phyloP scores from a whole-genome alignment of 2,888 invertebrate genomes.

The Sarcophaga rosellei region DNA sequence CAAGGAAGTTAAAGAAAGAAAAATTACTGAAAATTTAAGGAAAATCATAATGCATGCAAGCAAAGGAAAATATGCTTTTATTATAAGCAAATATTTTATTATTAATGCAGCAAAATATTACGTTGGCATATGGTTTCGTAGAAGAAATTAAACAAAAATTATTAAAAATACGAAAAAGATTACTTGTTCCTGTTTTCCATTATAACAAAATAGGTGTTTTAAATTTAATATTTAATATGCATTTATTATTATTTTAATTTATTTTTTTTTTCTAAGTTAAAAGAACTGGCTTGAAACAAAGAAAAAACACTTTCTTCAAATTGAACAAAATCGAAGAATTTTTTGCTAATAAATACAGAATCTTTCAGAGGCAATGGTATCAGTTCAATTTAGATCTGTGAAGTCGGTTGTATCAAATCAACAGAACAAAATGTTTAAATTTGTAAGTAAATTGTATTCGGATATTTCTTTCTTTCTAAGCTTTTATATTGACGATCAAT shows the following conservation, averaged over 20 bases:
- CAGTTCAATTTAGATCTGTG: neutral
- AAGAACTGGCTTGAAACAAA: too few relatives aligned
- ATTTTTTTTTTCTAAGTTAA: too few relatives aligned
- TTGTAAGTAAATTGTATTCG: constrained; percentile 65
- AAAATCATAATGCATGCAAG: too few relatives aligned
- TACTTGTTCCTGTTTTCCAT: too few relatives aligned
- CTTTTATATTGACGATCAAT: neutral
- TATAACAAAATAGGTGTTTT: too few relatives aligned
- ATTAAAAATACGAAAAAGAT: neutral
- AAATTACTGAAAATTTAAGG: neutral
- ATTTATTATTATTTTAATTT: too few relatives aligned
- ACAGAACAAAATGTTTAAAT: constrained; percentile 72
- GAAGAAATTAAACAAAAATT: neutral
- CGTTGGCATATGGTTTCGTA: neutral
- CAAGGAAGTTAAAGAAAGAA: neutral
- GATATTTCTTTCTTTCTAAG: neutral
- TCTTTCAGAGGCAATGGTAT: neutral
- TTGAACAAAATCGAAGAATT: neutral
- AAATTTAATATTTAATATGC: too few relatives aligned
- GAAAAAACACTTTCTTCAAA: too few relatives aligned
- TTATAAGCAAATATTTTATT: too few relatives aligned
- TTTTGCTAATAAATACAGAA: neutral
- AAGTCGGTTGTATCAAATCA: neutral
- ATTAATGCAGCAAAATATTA: too few relatives aligned
- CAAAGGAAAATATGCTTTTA: too few relatives aligned